Evolutionary conservation across 1,140 invertebrate species (phyloP).

Genomic region (Eumeta japonica): DNA sequence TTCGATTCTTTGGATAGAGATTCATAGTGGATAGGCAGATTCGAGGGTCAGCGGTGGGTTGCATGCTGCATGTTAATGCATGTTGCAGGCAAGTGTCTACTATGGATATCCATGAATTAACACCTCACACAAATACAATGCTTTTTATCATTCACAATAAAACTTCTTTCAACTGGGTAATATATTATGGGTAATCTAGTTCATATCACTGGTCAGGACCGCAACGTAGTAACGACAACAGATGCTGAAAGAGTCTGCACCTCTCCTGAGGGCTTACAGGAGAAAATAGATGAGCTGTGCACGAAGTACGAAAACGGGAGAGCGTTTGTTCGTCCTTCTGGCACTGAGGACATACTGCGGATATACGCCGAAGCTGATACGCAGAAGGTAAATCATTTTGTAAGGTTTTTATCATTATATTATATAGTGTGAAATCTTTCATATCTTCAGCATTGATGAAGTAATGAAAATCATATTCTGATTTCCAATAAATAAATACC

Average conservation of each 20-base stretch:
- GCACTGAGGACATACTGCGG: slow-evolving; percentile 95
- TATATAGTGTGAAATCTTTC: background rate
- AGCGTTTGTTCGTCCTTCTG: slow-evolving; percentile 92
- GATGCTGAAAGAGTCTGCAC: slow-evolving; percentile 82
- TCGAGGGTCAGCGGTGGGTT: background rate
- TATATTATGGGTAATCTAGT: background rate
- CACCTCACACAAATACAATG: background rate
- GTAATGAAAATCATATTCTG: background rate
- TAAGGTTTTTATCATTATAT: background rate
- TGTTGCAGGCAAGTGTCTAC: background rate
- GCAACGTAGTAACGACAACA: slow-evolving; percentile 78
- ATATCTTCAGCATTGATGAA: background rate
- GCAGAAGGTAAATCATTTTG: slow-evolving; percentile 54
- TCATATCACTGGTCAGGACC: slow-evolving; percentile 60
- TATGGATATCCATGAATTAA: no score
- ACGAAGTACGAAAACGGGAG: slow-evolving; percentile 70
- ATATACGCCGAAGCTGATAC: slow-evolving; percentile 94
- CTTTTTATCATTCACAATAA: no score
- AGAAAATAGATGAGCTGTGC: slow-evolving; percentile 74
- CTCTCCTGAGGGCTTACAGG: slow-evolving; percentile 79
- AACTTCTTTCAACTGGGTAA: background rate
- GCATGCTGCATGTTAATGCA: background rate
- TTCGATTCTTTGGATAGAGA: no score
- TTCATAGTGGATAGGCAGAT: background rate
- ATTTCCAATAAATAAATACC: no score